These are phyloP conservation scores for Hypothenemus hampei DNA, from an alignment of 1,140 invertebrate genomes.

Conservation along the genomic window DNA sequence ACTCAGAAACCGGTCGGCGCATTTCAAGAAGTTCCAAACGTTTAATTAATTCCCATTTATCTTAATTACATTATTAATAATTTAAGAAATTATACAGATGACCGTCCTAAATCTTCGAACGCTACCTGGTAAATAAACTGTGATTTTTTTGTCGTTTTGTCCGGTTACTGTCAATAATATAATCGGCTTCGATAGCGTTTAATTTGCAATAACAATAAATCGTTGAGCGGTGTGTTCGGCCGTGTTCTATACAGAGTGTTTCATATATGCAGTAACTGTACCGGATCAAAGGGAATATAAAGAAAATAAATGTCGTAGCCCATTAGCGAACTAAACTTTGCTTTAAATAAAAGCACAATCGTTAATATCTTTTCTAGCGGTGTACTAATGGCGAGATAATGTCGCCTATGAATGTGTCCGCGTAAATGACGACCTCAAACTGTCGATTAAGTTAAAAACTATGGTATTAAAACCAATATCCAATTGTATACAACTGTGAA, in stretches of 20 bases:
- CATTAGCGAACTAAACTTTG: conserved; percentile 15
- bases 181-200: too few species aligned
- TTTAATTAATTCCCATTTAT: conserved; percentile 19
- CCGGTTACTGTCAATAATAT: too few species aligned
- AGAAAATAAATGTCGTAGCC: conserved; percentile 13
- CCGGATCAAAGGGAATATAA: conserved; percentile 6
- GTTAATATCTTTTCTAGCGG: conserved; percentile 8
- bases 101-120: too few species aligned
- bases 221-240: too few species aligned
- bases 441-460: conserved; percentile 13
- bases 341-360: conserved; percentile 13
- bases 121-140: too few species aligned
- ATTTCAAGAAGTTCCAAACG: conserved; percentile 4
- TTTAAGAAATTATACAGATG: conserved; percentile 17
- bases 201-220: too few species aligned
- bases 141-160: too few species aligned
- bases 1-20: conserved; percentile 7
- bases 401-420: not conserved
- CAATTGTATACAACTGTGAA: too few species aligned
- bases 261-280: not conserved
- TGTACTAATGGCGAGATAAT: conserved; percentile 15
- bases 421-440: conserved; percentile 3
- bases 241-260: not conserved
- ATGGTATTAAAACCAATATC: too few species aligned
- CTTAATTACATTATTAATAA: conserved; percentile 19